Conservation (phyloP, 2,113 vertebrate species). For the Pica pica region DNA sequence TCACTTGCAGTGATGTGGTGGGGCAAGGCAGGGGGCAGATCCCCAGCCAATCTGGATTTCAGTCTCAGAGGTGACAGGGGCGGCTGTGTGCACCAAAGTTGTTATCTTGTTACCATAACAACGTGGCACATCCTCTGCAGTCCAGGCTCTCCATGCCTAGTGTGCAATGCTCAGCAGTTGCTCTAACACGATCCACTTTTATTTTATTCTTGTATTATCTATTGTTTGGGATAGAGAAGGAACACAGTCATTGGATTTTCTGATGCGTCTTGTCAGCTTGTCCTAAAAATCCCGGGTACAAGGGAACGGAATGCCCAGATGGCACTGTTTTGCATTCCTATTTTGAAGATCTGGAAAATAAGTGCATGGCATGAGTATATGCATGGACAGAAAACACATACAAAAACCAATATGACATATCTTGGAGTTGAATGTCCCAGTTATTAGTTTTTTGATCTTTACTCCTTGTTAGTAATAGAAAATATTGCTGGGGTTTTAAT, state of each 20-base stretch:
- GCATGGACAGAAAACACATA: neutral
- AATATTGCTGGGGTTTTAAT: neutral
- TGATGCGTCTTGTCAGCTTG: neutral
- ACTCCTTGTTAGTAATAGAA: neutral
- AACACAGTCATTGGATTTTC: neutral
- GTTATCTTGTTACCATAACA: slow-evolving; percentile 68
- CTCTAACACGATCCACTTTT: slow-evolving; percentile 41
- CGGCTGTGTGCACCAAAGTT: slow-evolving; percentile 9
- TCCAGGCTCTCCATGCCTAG: neutral
- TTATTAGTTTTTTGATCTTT: neutral
- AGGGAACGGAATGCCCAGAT: neutral
- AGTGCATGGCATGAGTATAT: neutral
- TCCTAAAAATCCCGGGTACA: neutral
- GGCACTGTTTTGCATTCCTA: neutral
- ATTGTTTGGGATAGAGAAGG: slow-evolving; percentile 22
- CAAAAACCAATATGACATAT: rapidly evolving
- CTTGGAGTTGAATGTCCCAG: neutral
- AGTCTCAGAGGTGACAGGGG: neutral
- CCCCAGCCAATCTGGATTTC: neutral
- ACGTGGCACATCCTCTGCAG: slow-evolving; percentile 44
- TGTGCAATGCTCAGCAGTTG: neutral
- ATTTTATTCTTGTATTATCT: slow-evolving; percentile 40
- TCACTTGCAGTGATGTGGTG: neutral
- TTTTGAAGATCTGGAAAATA: neutral
- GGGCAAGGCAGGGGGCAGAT: neutral